These are phyloP conservation scores for Podargus strigoides DNA, from an alignment of 2,797 vertebrate species.

Conservation along the genomic window DNA sequence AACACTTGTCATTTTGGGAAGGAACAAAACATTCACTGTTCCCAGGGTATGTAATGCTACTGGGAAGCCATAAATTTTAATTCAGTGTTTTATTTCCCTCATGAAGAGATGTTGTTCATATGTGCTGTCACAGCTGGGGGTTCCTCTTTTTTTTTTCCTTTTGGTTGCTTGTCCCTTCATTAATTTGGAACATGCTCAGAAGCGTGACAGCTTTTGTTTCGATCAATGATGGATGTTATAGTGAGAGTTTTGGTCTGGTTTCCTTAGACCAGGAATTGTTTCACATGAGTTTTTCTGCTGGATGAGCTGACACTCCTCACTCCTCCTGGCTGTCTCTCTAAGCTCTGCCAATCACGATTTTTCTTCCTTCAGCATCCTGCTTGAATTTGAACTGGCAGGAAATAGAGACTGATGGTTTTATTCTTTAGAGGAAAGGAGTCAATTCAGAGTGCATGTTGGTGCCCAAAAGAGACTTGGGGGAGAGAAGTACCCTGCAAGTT, in stretches of 20 bases:
- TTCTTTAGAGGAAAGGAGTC: conserved; percentile 18
- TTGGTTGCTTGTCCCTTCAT: conserved; percentile 25
- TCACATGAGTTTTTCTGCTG: background rate
- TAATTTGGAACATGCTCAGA: background rate
- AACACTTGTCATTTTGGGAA: conserved; percentile 50
- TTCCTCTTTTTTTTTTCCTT: conserved; percentile 20
- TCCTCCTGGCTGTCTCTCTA: background rate
- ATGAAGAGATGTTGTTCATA: conserved; percentile 25
- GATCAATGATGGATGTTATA: background rate
- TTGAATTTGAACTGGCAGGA: conserved; percentile 14
- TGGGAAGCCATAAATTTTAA: conserved; percentile 62
- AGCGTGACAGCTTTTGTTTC: conserved; percentile 32
- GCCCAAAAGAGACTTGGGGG: background rate
- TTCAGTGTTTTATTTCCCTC: conserved; percentile 29
- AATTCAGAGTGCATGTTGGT: background rate
- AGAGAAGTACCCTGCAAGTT: background rate
- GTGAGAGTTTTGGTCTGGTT: conserved; percentile 44
- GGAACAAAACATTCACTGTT: conserved; percentile 53
- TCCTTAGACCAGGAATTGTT: background rate
- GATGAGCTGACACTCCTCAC: background rate
- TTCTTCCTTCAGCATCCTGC: background rate
- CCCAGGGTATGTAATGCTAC: conserved; percentile 59
- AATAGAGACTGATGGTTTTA: conserved; percentile 14
- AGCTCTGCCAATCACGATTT: conserved; percentile 26
- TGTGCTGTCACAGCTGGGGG: conserved; percentile 48